Conservation (phyloP, 2,113 vertebrate species). For the Dolichallabes microphthalmus region DNA sequence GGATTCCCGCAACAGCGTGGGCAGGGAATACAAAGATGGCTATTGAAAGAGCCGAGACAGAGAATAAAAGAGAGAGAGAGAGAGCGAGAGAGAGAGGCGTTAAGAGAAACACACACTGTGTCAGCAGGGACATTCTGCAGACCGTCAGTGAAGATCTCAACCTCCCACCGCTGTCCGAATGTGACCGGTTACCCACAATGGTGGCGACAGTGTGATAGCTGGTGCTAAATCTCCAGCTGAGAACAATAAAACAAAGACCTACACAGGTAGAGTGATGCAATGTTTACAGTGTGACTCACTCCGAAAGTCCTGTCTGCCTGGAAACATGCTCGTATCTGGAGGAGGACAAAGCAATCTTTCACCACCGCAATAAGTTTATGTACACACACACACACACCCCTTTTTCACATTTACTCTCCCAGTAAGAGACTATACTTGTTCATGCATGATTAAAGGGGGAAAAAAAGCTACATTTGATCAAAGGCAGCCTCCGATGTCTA, state of each 20-base stretch:
- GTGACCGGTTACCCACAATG: not conserved
- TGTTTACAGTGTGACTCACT: constrained; percentile 51
- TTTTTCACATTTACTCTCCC: constrained; percentile 14
- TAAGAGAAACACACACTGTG: constrained; percentile 30
- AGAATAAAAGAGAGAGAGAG: constrained; percentile 49
- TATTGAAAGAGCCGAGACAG: constrained; percentile 64
- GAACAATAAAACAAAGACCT: constrained; percentile 44
- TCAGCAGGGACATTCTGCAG: constrained; percentile 54
- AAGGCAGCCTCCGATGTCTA: not conserved
- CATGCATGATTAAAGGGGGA: not conserved
- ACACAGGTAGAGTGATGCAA: constrained; percentile 48
- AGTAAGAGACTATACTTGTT: not conserved
- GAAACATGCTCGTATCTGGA: constrained; percentile 34
- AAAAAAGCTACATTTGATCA: not conserved
- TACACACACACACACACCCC: constrained; percentile 7
- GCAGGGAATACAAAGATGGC: constrained; percentile 70
- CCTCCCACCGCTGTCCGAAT: constrained; percentile 1
- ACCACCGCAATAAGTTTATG: constrained; percentile 26
- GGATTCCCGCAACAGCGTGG: constrained; percentile 70
- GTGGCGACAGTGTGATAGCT: not conserved
- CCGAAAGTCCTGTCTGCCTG: constrained; percentile 48
- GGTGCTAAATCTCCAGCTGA: constrained; percentile 37
- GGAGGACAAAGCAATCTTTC: constrained; percentile 46
- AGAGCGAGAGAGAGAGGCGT: constrained; percentile 40
- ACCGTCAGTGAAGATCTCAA: constrained; percentile 51